Base-by-base conservation (phyloP, 2,888 invertebrate genomes). In the Nemapogon koenigi region DNA sequence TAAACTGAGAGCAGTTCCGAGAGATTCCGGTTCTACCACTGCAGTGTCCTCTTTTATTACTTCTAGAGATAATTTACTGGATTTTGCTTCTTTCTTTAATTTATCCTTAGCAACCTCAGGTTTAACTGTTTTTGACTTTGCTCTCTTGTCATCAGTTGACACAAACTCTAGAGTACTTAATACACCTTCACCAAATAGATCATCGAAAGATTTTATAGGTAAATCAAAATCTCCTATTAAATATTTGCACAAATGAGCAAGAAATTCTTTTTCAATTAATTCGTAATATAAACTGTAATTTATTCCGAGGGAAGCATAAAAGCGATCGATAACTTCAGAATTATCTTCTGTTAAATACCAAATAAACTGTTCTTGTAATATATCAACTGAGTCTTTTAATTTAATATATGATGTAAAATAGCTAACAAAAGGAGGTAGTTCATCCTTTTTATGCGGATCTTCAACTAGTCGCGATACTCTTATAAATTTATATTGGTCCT, bases 271-370 rank as follows among this genome's bases (percentile, higher is more conserved):
- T 46, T 85, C 83, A 37, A 85, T 72, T 0, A 59, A 48, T 45
- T 81, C 73, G 50, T 83, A 85, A 48, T 82, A 82, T 56, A 87
- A 67, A 11, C 80, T 76, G 43, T 83, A 83, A 49, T 82, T 83
- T 30, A 84, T 67, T 6, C 83, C 83, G 47, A 82, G 62, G 4
- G 67, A 62, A 2, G 80, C 69, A 52, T 86, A 87, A 59, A 84
- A 85, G 46, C 72, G 61, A 45, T 84, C 84, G 25, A 86, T 62
- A 4, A 80, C 58, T 30, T 80, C 73, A 1, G 75, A 67, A 49
- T 76, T 69, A 3, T 76, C 70, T 30, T 64, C 62, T 14, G 55
- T 60, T 27, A 71, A 52, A 41, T 73, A 65, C 67, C 76, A 76
- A 46, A 70, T 61, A 4, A 70, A 59, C 25, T 59, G 48, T 50